Evolutionary conservation across 2,888 invertebrate species (phyloP), one percentile per base, ranked within the genome.

Genomic region (Dynastes tityus): DNA sequence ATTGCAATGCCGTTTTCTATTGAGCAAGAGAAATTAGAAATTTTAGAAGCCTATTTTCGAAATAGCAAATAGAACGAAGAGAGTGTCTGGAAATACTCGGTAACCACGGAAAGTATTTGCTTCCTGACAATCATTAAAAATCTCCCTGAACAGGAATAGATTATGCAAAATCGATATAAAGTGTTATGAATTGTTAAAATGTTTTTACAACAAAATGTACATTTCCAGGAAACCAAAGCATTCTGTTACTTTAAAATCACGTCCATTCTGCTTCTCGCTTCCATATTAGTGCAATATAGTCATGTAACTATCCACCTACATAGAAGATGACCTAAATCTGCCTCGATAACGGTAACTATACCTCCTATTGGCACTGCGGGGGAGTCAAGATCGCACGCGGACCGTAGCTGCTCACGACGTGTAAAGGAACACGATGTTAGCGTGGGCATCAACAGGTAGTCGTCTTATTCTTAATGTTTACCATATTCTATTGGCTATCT

Each of bases 361-460:
- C 53, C 29, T 32, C 8, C n/a, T 32, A 49, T 49, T 27, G 22
- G 11, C 8, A 22, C 32, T 55, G 71, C n/a, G 71, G 71, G 71
- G 71, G 71, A 55, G 71, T 71, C 5, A 27, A 6, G 55, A 70
- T 32, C 58, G 71, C 11, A n/a, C 16, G 13, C 53, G 13, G 16
- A 16, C 53, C n/a, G 16, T 16, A 5, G 5, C 16, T n/a, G 16
- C 16, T 32, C 71, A 11, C 22, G 8, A 22, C 27, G 11, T 29
- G 22, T 22, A 40, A 45, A 45, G 45, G 8, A 45, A 11, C 45
- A 0, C 45, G 8, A 2, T 2, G 40, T 29, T 40, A 11, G 71
- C 71, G 71, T 71, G 55, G 71, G 55, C 22, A 71, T 55, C 71
- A 55, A 71, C 71, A 71, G 71, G 71, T 71, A 55, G 71, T 71